A percentile compares a stretch with the other conserved stretches of the same genome.
phyloP scores from a whole-genome alignment of 2,888 invertebrate genomes.

The Scotopteryx bipunctaria region DNA sequence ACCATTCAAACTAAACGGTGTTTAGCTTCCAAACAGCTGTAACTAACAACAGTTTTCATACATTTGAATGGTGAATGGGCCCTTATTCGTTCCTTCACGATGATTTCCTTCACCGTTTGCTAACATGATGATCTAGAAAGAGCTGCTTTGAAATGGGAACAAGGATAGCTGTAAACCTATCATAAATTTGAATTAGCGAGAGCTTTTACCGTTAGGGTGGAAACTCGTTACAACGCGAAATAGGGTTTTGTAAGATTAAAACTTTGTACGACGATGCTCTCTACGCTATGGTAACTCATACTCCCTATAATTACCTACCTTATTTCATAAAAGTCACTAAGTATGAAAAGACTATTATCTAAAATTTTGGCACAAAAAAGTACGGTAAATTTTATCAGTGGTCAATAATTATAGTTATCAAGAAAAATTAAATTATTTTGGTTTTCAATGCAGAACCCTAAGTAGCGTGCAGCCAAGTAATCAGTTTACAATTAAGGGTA shows the following conservation, averaged over 20 bases:
- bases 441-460: too few relatives aligned
- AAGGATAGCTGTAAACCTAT: constrained; percentile 32
- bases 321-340: not conserved
- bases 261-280: constrained; percentile 37
- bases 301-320: not conserved
- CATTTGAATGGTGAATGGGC: too few relatives aligned
- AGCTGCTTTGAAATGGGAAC: not conserved
- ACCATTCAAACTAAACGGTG: too few relatives aligned
- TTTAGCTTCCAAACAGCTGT: too few relatives aligned
- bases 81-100: too few relatives aligned
- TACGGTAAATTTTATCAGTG: not conserved
- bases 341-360: too few relatives aligned
- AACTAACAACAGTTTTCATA: too few relatives aligned
- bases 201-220: constrained; percentile 40
- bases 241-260: constrained; percentile 47
- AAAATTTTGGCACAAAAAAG: not conserved
- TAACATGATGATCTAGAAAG: not conserved
- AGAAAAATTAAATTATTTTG: too few relatives aligned
- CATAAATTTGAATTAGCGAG: constrained; percentile 51
- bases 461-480: not conserved
- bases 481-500: not conserved
- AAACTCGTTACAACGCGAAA: constrained; percentile 50
- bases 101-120: too few relatives aligned
- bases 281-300: not conserved
- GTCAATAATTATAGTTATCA: too few relatives aligned